Evolutionary conservation across 2,113 vertebrate species (phyloP), one percentile per base, ranked within the genome.

Genomic region (Dolichallabes microphthalmus): DNA sequence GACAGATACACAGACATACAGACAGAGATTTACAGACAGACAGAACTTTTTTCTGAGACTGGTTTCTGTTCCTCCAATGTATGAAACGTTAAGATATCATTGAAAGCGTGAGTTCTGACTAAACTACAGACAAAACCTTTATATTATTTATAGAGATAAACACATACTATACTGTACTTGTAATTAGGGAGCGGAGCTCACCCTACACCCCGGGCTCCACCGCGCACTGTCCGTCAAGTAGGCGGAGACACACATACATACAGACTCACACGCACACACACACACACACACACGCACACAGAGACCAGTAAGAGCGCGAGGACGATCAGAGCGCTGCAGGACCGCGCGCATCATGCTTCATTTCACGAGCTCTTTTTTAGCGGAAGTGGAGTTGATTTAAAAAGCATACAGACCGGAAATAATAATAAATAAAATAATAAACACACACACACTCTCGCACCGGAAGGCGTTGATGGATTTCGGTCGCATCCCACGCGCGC

Each of bases 381-480:
- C 63, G n/a, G 63, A 82, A 53, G 63, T 4, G 61, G 32, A 30
- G 61, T 39, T 53, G 20, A 68, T 11, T 66, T 50, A 11, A 30
- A 69, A 69, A 32, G 12, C 27, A 1, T 69, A 57, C 13, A 57
- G 13, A 15, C 55, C 13, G 17, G 55, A 57, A 57, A 57, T 19
- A 57, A 57, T 57, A 57, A 15, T 19, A 19, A 19, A 57, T 15
- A 4, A 57, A 17, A 57, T 15, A 57, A 19, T 15, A 57, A 57
- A 57, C 11, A 57, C 11, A 57, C 55, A 19, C 55, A n/a, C n/a
- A n/a, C n/a, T 3, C 12, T 19, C 13, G 19, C 13, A 57, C 13
- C 60, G 53, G 66, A 68, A 55, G 61, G 30, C 86, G 78, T 84
- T 82, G 13, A 82, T 85, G 87, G 87, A 74, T 88, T 45, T 83